Base-by-base conservation (phyloP, 2,797 vertebrate genomes). In the Lagorchestes hirsutus region DNA sequence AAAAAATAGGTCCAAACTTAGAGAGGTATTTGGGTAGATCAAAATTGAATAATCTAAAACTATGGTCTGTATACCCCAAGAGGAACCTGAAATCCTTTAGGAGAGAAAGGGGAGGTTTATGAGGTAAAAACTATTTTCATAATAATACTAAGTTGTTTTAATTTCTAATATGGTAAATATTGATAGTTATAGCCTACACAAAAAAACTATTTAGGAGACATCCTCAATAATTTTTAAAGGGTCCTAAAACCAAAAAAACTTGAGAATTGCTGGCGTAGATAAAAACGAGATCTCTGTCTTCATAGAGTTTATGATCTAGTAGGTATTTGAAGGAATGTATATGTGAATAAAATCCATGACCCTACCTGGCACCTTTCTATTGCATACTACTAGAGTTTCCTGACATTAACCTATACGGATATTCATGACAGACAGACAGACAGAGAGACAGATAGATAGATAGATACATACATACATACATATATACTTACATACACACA, bases 361-460 rank as follows among this genome's bases (percentile, higher is more conserved):
- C 16, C 14, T 14, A 74, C n/a, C 5, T 74, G 34, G 16, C 34
- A 40, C 67, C 67, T 46, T 82, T 40, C 62, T 82, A 3, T 46
- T 46, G 18, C n/a, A 40, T 22, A 24, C 18, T 46, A 24, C 67
- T 82, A 82, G 67, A 82, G 67, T 2, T 82, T 82, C 18, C 67
- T 46, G 18, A 82, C n/a, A 82, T 16, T 9, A 67, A 82, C n/a
- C 67, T 82, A 6, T 4, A 46, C 46, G n/a, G n/a, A 9, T 82
- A 82, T 82, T 2, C 2, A 18, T 5, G 12, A 67, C 18, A 34
- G 29, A 67, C 0, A 67, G 34, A 67, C 12, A n/a, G 62, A 67
- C 0, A n/a, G 59, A 62, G 0, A 34, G 3, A 62, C 0, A 34
- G 59, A n/a, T 0, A n/a, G 34, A 67, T 5, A n/a, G 14, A 67